Evolutionary conservation across 2,113 vertebrate species (phyloP), one percentile per base, ranked within the genome.

Genomic region (Odocoileus virginianus): DNA sequence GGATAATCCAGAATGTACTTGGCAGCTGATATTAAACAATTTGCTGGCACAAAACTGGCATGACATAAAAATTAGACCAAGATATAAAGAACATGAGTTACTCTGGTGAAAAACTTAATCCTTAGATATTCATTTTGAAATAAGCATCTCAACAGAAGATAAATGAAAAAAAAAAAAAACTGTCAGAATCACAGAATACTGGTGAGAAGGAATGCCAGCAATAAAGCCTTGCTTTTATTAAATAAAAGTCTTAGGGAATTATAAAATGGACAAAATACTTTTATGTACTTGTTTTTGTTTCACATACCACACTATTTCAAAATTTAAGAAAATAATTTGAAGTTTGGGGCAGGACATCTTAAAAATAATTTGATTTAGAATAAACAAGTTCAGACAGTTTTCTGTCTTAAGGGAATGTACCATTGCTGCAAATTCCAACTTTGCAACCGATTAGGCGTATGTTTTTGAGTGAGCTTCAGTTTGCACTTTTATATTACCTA

Each of bases 321-420:
- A 33, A 85, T 58, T 89, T 84, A 78, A 86, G 47, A 85, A 82
- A 96, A 74, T 27, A 89, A 86, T 16, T 84, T 94, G 25, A 81
- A 82, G 87, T 83, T 8, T 92, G 60, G 16, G 19, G 23, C 12
- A 96, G 27, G 86, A 87, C 5, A 57, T 25, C 17, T 60, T 61
- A 60, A 85, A 93, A 76, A 81, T 47, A 86, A 78, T 93, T 85
- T 95, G 79, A 93, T 58, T 86, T 90, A 91, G 27, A 83, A 88
- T 50, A 91, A 88, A 52, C 17, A 95, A 64, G 52, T 93, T 67
- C 79, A 61, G n/a, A 84, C 40, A 57, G 21, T 28, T 21, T 91
- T 58, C 3, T 28, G 40, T 74, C 50, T 83, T 43, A 15, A 54
- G 4, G 11, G 57, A 60, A 43, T 47, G 9, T 7, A 89, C 52